A percentile compares a stretch with the other conserved stretches of the same genome.
Conservation (phyloP, 2,797 vertebrate genomes). For the Pangasius krempfi region DNA sequence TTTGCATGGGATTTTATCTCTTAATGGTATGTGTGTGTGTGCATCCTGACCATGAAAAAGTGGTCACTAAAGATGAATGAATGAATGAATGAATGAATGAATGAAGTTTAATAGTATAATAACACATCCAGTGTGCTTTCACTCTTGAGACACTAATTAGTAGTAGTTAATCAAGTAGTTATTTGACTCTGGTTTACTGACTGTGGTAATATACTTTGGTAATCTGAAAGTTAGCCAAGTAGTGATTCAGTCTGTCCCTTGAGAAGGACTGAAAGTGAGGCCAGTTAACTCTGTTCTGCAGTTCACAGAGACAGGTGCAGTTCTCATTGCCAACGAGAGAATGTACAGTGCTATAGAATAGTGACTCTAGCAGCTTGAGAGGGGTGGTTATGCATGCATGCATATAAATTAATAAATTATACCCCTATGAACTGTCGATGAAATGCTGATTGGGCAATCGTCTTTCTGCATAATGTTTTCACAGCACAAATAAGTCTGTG, state of each 20-base stretch:
- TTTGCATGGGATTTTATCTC: background rate
- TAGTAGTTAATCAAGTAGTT: constrained; percentile 1
- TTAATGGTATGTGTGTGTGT: background rate
- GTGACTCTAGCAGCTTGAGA: constrained; percentile 1
- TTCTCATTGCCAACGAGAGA: background rate
- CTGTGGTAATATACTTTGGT: constrained; percentile 14
- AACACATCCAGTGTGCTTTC: background rate
- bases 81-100: background rate
- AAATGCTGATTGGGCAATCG: constrained; percentile 15
- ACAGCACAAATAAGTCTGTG: constrained; percentile 17
- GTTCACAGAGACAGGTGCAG: background rate
- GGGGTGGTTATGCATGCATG: background rate
- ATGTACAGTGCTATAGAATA: background rate
- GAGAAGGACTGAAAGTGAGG: constrained; percentile 8
- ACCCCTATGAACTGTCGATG: constrained; percentile 18
- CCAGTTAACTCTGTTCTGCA: constrained; percentile 18
- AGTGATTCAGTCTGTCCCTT: constrained; percentile 26
- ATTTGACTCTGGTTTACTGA: background rate
- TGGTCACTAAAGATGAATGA: background rate
- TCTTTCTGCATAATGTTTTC: constrained; percentile 11
- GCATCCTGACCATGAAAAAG: background rate
- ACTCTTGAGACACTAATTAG: background rate
- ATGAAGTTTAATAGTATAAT: background rate
- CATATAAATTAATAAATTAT: constrained; percentile 29
- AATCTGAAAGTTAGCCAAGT: constrained; percentile 6